A percentile compares a stretch with the other conserved stretches of the same genome.
These are phyloP conservation scores for Parnassius apollo DNA, from an alignment of 2,888 invertebrate genomes.

Conservation along the genomic window DNA sequence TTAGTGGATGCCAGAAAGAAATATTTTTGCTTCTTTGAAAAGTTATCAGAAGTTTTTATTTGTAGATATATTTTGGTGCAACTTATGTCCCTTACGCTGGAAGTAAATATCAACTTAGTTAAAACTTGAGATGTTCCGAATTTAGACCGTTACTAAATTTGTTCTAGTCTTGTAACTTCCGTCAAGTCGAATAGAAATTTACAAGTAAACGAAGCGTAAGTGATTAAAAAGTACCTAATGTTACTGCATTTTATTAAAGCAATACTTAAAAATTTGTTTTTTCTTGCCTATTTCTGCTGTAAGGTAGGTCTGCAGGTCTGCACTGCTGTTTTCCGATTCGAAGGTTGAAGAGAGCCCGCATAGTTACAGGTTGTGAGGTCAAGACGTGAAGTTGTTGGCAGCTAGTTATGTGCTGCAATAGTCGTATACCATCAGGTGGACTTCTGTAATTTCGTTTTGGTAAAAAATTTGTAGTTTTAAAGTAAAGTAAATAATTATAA, in stretches of 20 bases:
- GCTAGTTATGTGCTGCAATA: no score
- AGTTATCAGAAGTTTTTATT: slow-evolving; percentile 24
- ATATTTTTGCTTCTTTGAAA: slow-evolving; percentile 21
- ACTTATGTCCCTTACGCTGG: slow-evolving; percentile 18
- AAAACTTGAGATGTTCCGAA: slow-evolving; percentile 12
- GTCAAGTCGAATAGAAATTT: slow-evolving; percentile 1
- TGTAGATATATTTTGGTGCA: slow-evolving; percentile 16
- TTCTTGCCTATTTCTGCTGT: no score
- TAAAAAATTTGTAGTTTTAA: no score
- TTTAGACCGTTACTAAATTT: slow-evolving; percentile 18
- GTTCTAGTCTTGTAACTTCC: slow-evolving; percentile 4
- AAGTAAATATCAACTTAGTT: slow-evolving; percentile 22
- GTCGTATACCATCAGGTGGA: no score
- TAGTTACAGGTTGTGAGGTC: no score
- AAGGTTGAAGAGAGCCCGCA: no score
- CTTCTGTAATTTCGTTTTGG: no score
- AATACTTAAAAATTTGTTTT: no score
- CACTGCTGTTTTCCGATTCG: no score
- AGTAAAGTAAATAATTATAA: no score
- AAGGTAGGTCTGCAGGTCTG: no score
- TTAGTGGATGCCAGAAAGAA: slow-evolving; percentile 29
- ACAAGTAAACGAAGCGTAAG: background rate
- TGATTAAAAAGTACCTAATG: background rate
- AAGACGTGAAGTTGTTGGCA: no score
- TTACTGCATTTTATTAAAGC: background rate